Evolutionary conservation across 2,888 invertebrate species (phyloP), one percentile per base, ranked within the genome.

Genomic region (Hirtodrosophila confusa): DNA sequence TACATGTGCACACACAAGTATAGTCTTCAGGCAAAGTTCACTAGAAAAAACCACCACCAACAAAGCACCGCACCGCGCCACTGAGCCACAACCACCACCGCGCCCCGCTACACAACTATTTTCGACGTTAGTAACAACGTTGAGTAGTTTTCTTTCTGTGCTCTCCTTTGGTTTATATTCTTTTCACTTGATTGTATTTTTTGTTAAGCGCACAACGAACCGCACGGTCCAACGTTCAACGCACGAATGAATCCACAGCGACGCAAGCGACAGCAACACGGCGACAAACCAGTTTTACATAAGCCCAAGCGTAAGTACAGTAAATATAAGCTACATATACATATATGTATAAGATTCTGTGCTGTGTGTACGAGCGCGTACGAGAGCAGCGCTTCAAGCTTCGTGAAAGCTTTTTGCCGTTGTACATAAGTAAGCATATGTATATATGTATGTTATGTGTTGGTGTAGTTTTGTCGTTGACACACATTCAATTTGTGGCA

Each of bases 171-270:
- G 56, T 49, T 83, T 68, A 49, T 66, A 56, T 71, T 64, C 49
- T 74, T 49, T 72, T 48, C 64, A 75, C 65, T 64, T 63, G 50
- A 51, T 53, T 54, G 35, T 63, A n/a, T 56, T 44, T 44, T 45
- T 55, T 44, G 40, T 9, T 60, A 80, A 84, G 85, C 88, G 89
- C 71, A 62, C 33, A 72, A 58, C 80, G 88, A 89, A 90, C 91
- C 90, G 88, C 76, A 88, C 90, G 63, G 70, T 57, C 57, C 89
- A 84, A 89, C 88, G 86, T 88, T 86, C 88, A 74, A 85, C 82
- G 79, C 88, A 79, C 89, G 90, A 91, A 90, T 91, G 91, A 91
- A 90, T 85, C 86, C 86, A 77, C 73, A 48, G 36, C 70, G 63
- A 51, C 68, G 66, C 63, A 64, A 69, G 57, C 85, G 71, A 69